phyloP scores from a whole-genome alignment of 2,113 vertebrate genomes.

The Paradisaea rubra region DNA sequence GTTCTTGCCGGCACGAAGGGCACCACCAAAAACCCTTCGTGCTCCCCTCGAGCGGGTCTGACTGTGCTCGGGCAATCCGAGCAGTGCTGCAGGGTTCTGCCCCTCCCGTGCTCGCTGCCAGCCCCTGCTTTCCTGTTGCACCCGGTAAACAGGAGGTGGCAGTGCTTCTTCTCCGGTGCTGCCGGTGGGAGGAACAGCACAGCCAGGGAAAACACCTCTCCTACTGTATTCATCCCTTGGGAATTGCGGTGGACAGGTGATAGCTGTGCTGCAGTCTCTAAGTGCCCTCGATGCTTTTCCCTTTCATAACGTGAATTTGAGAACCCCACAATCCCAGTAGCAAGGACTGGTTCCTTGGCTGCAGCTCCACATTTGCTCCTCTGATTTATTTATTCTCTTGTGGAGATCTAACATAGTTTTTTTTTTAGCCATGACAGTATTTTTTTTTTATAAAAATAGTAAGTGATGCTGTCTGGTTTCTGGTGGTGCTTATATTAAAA shows the following conservation, averaged over 20 bases:
- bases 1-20: not conserved
- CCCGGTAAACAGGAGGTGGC: not conserved
- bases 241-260: rapidly evolving
- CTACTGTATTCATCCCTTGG: rapidly evolving
- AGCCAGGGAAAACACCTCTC: not conserved
- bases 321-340: not conserved
- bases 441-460: not conserved
- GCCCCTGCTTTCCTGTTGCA: rapidly evolving
- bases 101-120: not conserved
- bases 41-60: not conserved
- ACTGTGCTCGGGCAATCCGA: rapidly evolving
- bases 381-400: not conserved
- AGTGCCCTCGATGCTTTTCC: not conserved
- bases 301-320: not conserved
- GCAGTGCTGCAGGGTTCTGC: not conserved
- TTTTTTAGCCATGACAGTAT: not conserved
- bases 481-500: not conserved
- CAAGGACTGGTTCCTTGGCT: not conserved
- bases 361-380: not conserved
- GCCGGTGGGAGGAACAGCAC: rapidly evolving
- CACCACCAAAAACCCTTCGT: too few species aligned
- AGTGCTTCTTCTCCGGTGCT: not conserved
- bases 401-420: not conserved
- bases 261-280: not conserved
- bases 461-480: not conserved